Evolutionary conservation across 2,113 vertebrate genomes (phyloP).

Genomic region (Nothocercus nigrocapillus): DNA sequence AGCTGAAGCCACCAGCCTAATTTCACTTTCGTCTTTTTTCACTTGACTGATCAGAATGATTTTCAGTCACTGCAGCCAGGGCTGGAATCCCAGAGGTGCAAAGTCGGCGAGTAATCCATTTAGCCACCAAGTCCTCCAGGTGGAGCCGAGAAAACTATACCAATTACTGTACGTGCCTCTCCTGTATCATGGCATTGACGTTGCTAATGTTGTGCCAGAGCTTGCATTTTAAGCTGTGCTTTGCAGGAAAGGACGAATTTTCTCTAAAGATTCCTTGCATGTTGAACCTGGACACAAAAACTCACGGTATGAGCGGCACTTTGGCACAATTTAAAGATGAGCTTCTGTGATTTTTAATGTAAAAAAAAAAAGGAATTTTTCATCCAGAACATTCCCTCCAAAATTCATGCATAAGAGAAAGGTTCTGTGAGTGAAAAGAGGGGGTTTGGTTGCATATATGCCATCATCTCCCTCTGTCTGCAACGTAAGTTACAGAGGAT

Average conservation of each 20-base stretch:
- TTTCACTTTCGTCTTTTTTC: constrained; percentile 72
- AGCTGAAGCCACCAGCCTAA: constrained; percentile 70
- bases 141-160: constrained; percentile 55
- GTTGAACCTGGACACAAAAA: constrained; percentile 28
- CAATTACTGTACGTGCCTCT: constrained; percentile 50
- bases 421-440: not conserved
- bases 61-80: constrained; percentile 74
- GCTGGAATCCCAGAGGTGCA: constrained; percentile 73
- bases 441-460: not conserved
- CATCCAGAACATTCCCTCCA: not conserved
- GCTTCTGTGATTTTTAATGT: constrained; percentile 17
- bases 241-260: constrained; percentile 49
- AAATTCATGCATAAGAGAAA: not conserved
- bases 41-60: constrained; percentile 80
- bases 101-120: constrained; percentile 74
- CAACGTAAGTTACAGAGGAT: not conserved
- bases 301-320: not conserved
- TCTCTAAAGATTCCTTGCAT: constrained; percentile 12
- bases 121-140: constrained; percentile 69
- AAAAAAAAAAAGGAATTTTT: constrained; percentile 24
- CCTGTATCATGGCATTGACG: constrained; percentile 1
- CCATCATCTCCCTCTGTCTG: not conserved
- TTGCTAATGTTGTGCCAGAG: constrained; percentile 25
- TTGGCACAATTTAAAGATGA: constrained; percentile 38
- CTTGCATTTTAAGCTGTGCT: constrained; percentile 40